Evolutionary conservation across 2,113 vertebrate species (phyloP).

Genomic region (Sminthopsis crassicaudata): DNA sequence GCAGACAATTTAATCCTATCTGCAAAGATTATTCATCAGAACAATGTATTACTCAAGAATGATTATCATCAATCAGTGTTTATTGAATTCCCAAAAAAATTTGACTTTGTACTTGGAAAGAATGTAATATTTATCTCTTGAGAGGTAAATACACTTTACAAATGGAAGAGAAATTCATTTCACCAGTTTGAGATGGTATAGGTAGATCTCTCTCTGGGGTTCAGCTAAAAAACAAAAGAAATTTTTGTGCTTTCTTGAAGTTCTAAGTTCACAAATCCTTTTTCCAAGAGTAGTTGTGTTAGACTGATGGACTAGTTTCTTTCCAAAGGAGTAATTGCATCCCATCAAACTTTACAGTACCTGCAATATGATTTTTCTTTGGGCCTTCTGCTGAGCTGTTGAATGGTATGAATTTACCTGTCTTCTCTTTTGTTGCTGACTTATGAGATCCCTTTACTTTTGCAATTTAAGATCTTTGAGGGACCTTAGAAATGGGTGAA

Average conservation of each 20-base stretch:
- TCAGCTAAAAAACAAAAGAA: conserved; percentile 24
- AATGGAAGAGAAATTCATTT: conserved; percentile 4
- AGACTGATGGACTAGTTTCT: conserved; percentile 35
- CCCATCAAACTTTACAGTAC: conserved; percentile 30
- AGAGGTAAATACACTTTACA: background rate
- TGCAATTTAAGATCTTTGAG: background rate
- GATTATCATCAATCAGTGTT: conserved; percentile 36
- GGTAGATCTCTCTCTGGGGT: conserved; percentile 10
- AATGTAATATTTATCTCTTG: background rate
- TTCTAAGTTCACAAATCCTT: conserved; percentile 15
- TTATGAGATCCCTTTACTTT: background rate
- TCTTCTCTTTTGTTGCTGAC: background rate
- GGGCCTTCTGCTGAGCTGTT: background rate
- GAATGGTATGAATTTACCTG: background rate
- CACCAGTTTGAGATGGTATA: conserved; percentile 28
- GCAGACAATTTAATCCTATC: background rate
- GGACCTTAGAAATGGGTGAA: background rate
- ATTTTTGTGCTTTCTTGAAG: background rate
- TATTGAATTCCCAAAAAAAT: conserved; percentile 30
- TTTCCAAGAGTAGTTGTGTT: background rate
- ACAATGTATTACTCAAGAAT: conserved; percentile 4
- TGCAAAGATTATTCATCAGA: background rate
- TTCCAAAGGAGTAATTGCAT: conserved; percentile 23
- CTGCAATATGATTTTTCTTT: conserved; percentile 18
- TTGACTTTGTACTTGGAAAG: background rate